Conservation (phyloP, 2,797 vertebrate genomes). For the Anabas testudineus region DNA sequence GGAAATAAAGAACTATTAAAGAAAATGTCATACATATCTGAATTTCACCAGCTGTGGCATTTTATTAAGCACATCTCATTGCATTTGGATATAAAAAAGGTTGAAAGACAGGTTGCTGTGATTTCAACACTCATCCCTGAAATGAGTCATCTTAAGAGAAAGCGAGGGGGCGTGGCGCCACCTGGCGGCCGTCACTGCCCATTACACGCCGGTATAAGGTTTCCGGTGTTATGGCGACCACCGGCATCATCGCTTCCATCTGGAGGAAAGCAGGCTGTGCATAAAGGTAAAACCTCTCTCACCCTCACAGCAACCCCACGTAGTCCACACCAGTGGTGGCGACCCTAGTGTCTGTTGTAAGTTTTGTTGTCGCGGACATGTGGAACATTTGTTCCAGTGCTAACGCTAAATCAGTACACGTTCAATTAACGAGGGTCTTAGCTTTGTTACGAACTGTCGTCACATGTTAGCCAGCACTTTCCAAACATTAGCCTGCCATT, state of each 20-base stretch:
- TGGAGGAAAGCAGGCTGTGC: conserved; percentile 42
- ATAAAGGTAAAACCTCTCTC: conserved; percentile 51
- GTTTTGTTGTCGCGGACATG: not conserved
- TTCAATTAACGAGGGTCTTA: conserved; percentile 17
- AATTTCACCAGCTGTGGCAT: too few relatives aligned
- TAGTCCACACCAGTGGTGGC: rapidly evolving
- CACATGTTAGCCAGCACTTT: conserved; percentile 35
- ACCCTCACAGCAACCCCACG: not conserved
- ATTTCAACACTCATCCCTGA: too few relatives aligned
- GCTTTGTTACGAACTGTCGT: conserved; percentile 42
- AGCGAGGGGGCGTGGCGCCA: conserved; percentile 44
- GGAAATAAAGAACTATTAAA: too few relatives aligned
- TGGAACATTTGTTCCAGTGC: not conserved
- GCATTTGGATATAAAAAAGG: too few relatives aligned
- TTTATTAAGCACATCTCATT: too few relatives aligned
- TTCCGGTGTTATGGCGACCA: conserved; percentile 89
- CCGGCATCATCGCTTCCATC: conserved; percentile 64
- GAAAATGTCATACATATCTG: too few relatives aligned
- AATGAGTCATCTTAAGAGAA: too few relatives aligned
- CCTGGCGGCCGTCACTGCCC: conserved; percentile 29
- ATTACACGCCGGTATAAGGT: conserved; percentile 58
- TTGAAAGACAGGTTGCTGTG: too few relatives aligned
- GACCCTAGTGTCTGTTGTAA: not conserved
- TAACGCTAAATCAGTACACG: not conserved
- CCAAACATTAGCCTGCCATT: not conserved